Evolutionary conservation across 1,140 invertebrate species (phyloP).

Genomic region (Bombus pascuorum): DNA sequence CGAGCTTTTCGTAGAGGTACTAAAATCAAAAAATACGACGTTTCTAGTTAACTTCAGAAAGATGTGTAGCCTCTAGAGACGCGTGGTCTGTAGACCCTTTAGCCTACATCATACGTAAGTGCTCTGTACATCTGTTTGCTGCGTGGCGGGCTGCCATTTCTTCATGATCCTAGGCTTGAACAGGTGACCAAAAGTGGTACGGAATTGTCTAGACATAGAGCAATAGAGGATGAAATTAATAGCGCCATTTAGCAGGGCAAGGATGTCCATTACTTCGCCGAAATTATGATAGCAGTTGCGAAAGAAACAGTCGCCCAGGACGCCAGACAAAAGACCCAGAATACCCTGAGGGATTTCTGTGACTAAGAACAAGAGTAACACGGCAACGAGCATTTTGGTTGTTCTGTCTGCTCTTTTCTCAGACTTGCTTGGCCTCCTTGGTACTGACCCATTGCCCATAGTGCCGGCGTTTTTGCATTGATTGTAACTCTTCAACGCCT

Average conservation of each 20-base stretch:
- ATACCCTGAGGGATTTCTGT: slow-evolving; percentile 94
- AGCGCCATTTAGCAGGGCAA: slow-evolving; percentile 95
- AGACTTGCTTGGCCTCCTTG: slow-evolving; percentile 83
- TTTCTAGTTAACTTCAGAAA: no score
- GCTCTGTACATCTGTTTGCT: slow-evolving; percentile 82
- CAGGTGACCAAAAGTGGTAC: slow-evolving; percentile 91
- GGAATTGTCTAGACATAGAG: slow-evolving; percentile 96
- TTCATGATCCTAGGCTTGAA: slow-evolving; percentile 82
- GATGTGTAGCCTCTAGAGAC: slow-evolving; percentile 11
- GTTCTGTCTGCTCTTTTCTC: slow-evolving; percentile 91
- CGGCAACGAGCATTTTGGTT: slow-evolving; percentile 94
- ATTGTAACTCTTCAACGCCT: slow-evolving; percentile 86
- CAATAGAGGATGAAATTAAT: slow-evolving; percentile 98
- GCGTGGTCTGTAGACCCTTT: slow-evolving; percentile 34
- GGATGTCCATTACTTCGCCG: slow-evolving; percentile 95
- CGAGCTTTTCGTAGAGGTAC: no score
- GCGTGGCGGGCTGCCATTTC: slow-evolving; percentile 80
- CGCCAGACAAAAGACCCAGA: slow-evolving; percentile 88
- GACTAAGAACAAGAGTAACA: slow-evolving; percentile 92
- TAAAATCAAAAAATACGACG: no score
- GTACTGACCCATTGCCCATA: slow-evolving; percentile 5
- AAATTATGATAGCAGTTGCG: slow-evolving; percentile 89
- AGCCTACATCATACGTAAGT: slow-evolving; percentile 83
- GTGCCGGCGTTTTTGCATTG: slow-evolving; percentile 56
- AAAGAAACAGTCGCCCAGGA: slow-evolving; percentile 89